These are phyloP conservation scores for Bradypodion pumilum DNA, from an alignment of 2,797 vertebrate genomes.

Conservation along the genomic window DNA sequence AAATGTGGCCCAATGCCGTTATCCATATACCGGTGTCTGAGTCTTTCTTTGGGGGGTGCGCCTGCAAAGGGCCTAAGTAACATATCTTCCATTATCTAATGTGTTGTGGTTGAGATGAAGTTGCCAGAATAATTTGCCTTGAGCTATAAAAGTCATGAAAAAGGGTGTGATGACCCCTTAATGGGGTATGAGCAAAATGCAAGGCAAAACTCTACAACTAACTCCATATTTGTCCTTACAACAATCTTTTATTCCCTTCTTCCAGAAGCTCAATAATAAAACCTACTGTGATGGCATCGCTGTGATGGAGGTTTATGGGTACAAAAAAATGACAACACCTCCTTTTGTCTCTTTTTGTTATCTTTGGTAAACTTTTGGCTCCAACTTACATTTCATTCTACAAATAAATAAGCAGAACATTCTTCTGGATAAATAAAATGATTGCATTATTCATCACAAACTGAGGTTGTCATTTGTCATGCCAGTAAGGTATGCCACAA, in stretches of 20 bases:
- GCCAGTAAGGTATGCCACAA: not conserved
- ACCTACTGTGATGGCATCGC: too few species aligned
- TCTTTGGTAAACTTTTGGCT: not conserved
- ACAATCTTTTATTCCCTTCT: too few species aligned
- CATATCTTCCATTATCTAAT: not conserved
- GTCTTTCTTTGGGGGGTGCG: too few species aligned
- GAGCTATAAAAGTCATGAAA: too few species aligned
- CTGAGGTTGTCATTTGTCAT: not conserved
- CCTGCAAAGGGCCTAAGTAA: too few species aligned
- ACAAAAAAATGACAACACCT: not conserved
- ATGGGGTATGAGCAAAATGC: too few species aligned
- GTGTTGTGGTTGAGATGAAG: not conserved
- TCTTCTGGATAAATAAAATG: not conserved
- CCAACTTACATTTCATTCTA: not conserved
- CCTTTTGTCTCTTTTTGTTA: not conserved
- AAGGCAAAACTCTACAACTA: not conserved
- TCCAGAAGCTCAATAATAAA: too few species aligned
- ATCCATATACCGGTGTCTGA: too few species aligned
- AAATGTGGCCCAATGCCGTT: too few species aligned
- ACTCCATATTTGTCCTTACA: too few species aligned
- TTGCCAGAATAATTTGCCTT: too few species aligned
- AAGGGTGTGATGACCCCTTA: too few species aligned
- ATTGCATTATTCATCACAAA: conserved; percentile 1
- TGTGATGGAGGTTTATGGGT: not conserved
- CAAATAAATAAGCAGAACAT: not conserved